Percentiles rank a stretch among this genome's conserved stretches.
Evolutionary conservation across 2,888 invertebrate genomes (phyloP).

Genomic region (Oasisia sp.): DNA sequence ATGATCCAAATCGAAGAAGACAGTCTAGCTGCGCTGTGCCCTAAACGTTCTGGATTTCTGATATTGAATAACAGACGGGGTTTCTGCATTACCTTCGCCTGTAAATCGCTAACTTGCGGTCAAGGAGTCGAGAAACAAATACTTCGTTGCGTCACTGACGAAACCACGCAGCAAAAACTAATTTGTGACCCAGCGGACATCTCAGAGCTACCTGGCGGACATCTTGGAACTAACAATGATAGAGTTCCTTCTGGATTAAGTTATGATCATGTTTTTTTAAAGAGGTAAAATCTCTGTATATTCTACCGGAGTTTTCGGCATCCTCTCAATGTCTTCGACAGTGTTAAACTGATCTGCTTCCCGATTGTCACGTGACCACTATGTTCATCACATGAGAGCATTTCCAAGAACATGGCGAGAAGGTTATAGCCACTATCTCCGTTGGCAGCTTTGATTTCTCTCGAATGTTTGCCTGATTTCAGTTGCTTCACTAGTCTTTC

Average conservation of each 20-base stretch:
- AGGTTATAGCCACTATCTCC: no score
- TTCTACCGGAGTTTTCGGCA: background rate
- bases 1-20: background rate
- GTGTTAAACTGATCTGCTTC: no score
- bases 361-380: no score
- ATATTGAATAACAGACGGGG: no score
- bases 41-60: background rate
- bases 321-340: background rate
- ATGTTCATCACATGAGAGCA: no score
- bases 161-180: background rate
- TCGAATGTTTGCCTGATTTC: no score
- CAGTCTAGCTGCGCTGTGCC: background rate
- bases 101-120: background rate
- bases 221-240: background rate
- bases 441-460: no score
- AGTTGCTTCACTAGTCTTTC: no score
- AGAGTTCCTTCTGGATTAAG: background rate
- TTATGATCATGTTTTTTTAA: background rate
- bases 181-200: background rate
- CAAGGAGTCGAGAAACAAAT: background rate
- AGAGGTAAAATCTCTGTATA: no score
- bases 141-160: background rate
- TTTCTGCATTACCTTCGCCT: background rate
- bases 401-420: no score
- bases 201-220: background rate